Conservation (phyloP, 1,140 invertebrate genomes). For the Eumaeus atala region DNA sequence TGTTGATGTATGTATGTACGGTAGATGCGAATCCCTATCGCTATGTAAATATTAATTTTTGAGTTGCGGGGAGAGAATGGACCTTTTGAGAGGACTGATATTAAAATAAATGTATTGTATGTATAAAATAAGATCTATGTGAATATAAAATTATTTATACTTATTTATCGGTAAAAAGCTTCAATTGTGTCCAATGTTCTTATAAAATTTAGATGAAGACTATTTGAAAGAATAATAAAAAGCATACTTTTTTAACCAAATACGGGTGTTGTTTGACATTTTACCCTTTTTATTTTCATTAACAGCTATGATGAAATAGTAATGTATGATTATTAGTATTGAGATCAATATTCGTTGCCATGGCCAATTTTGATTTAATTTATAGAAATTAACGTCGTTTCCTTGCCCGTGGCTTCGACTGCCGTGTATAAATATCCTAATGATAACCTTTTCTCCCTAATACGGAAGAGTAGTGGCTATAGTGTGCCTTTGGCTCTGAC, state of each 20-base stretch:
- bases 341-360: too few relatives aligned
- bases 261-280: conserved; percentile 45
- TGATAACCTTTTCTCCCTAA: too few relatives aligned
- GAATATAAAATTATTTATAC: conserved; percentile 75
- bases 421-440: too few relatives aligned
- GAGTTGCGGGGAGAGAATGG: conserved; percentile 73
- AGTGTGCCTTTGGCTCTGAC: too few relatives aligned
- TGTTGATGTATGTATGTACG: conserved; percentile 74
- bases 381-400: too few relatives aligned
- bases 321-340: too few relatives aligned
- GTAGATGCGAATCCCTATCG: conserved; percentile 72
- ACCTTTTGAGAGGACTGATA: conserved; percentile 74
- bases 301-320: not conserved
- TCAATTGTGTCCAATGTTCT: conserved; percentile 74
- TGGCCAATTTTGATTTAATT: too few relatives aligned
- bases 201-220: conserved; percentile 74
- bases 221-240: conserved; percentile 74
- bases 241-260: conserved; percentile 74
- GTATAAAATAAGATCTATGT: conserved; percentile 73
- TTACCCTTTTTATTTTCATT: conserved; percentile 9
- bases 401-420: too few relatives aligned
- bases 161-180: conserved; percentile 75
- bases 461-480: too few relatives aligned
- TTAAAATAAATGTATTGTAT: conserved; percentile 73
- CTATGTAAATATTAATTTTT: conserved; percentile 72